Evolutionary conservation across 2,888 invertebrate genomes (phyloP), one percentile per base, ranked within the genome.

Genomic region (Mellilla xanthometata): DNA sequence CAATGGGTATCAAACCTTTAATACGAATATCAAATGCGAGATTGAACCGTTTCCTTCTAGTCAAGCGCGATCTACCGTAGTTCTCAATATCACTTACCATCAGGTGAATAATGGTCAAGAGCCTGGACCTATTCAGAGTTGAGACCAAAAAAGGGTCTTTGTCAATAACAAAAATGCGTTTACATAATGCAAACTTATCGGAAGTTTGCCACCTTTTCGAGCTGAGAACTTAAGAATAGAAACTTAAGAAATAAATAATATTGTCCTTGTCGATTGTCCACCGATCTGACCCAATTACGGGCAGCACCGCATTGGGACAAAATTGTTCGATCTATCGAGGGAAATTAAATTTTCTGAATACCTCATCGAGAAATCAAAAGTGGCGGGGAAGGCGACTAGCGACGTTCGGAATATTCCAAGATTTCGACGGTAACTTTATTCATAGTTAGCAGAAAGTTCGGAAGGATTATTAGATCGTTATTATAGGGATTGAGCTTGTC

Each of bases 341-440:
- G 88, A 88, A 89, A 88, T 88, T 89, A 87, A 86, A 88, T 88
- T 89, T 86, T 86, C 83, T 83, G 85, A 85, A 85, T 84, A 81
- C 78, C 78, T 76, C 60, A 74, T 71, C 70, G 67, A 64, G 76
- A 83, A 73, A 80, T 72, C 65, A 75, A 80, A 73, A 82, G 80
- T 48, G 47, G 28, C 30, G 29, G 15, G 13, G 29, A 23, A 15
- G 41, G 35, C 24, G 41, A 41, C 41, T 77, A 65, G 70, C 64
- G 56, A 60, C 52, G 63, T 62, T 64, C 33, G 31, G 28, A 45
- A 45, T 50, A 12, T 41, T 42, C 38, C 19, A 38, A 41, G 47
- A 48, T 24, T 36, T 39, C 38, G 22, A 15, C 36, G 12, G n/a
- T 48, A 52, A 54, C 56, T 56, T 47, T 46, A 56, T 56, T 54